Evolutionary conservation across 2,888 invertebrate genomes (phyloP), one percentile per base, ranked within the genome.

Genomic region (Rapana venosa): DNA sequence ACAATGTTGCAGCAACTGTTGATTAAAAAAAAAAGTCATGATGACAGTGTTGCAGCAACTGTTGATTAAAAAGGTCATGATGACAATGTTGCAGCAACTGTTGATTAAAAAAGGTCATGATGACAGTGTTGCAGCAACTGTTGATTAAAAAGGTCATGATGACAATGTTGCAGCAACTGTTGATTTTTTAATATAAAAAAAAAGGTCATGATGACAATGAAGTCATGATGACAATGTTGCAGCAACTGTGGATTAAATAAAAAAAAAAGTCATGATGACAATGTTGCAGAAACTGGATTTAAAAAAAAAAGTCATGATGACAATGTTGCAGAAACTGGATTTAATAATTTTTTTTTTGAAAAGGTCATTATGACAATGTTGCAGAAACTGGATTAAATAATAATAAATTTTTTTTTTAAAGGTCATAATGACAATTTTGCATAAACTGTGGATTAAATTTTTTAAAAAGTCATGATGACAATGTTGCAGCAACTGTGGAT

Each of bases 161-260:
- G 47, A 47, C 87, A 79, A 88, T 66, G 79, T 92, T 92, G 70
- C 90, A 95, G 95, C 94, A 87, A 94, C 94, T 90, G 93, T 95
- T 47, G 95, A 96, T 86, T 96, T 47, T 47, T 5, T 8, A 47
- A 47, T n/a, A n/a, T n/a, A n/a, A n/a, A n/a, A n/a, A n/a, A n/a
- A n/a, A n/a, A n/a, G n/a, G n/a, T n/a, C n/a, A n/a, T n/a, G n/a
- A n/a, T n/a, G n/a, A n/a, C n/a, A n/a, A n/a, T n/a, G 8, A 47
- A 47, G 47, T 47, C 4, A 47, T 47, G 47, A 47, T 47, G 47
- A 47, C 87, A 79, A 88, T 66, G 79, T 92, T 92, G 70, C 90
- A 95, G 95, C 94, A 87, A 94, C 94, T 90, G 93, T 95, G 47
- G 95, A 96, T 86, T 96, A n/a, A n/a, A n/a, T n/a, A n/a, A n/a